Evolutionary conservation across 2,888 invertebrate species (phyloP), one percentile per base, ranked within the genome.

Genomic region (Sphinx pinastri): DNA sequence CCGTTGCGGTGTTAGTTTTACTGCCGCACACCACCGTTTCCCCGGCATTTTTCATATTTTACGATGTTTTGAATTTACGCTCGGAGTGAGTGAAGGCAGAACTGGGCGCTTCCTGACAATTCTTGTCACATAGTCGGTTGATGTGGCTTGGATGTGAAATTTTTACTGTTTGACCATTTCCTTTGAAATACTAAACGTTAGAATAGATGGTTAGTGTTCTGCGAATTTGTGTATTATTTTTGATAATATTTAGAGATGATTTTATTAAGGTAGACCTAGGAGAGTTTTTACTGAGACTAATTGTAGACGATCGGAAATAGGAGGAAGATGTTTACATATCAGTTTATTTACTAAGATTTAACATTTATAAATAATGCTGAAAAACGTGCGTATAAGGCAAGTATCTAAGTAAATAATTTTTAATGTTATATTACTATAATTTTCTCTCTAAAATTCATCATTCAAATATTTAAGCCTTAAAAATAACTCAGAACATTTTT

Each of bases 1-100:
- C 74, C 73, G 72, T 73, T 73, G 78, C 76, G 78, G 82, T 81
- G 80, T 79, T 84, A 80, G 81, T 86, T 89, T 88, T 89, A 88
- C 84, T 81, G 79, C 85, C 73, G 77, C 84, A 81, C 82, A 78
- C 77, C 73, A 76, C 75, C 80, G 80, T 81, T 84, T 81, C 81
- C 79, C 80, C 75, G 82, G 85, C 88, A 88, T 91, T 90, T 90
- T 91, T 91, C 91, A 91, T 89, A 91, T 90, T 92, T 92, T 91
- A 92, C 90, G 91, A 91, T 81, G 84, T 87, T 91, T 90, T 87
- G 90, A 92, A 91, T 91, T 89, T 88, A 89, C 86, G 86, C 84
- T 84, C 80, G 82, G 80, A 79, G 81, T 83, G 82, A 82, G 80
- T 75, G 77, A 80, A 79, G 79, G 79, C 70, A 72, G 70, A 51